Base-by-base conservation (phyloP, 2,888 invertebrate genomes). In the Achlya flavicornis region DNA sequence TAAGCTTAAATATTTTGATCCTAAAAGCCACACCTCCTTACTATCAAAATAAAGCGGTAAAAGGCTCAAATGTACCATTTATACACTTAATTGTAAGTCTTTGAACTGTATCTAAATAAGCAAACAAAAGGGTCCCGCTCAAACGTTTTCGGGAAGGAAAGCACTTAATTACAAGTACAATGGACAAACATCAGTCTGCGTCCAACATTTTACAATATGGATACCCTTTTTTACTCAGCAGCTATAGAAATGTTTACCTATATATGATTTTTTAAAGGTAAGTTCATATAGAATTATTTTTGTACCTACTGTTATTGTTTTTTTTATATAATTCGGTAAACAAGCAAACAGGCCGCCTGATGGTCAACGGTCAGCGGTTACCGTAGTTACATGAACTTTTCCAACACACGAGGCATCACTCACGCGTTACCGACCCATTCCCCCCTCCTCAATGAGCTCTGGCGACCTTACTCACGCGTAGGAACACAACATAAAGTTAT, bases 141-240 rank as follows among this genome's bases (percentile, higher is more conserved):
- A 58, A 67, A 63, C 66, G 67, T 65, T 69, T 66, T 53, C 62
- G 53, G 63, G 68, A 64, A 69, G 67, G 72, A 77, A 71, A 72
- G 71, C 77, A 73, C 80, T 81, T 81, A 80, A 81, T 83, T 80
- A 78, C 69, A 65, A 68, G 73, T 72, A 81, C 84, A 83, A 83
- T 79, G 72, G 72, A 61, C 73, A 68, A 67, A 77, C 73, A 78
- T 78, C 77, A 74, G 72, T 69, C 62, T 57, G 63, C 64, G 69
- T 74, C 72, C 68, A 70, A 16, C 60, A 67, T 69, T 71, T 78
- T 73, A 71, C 66, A 67, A 65, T 68, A 73, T 65, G 69, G 69
- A 65, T 71, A 46, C 46, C 72, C 67, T 57, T 70, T 70, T 65
- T 63, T 64, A 63, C 68, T 64, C 61, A 33, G 63, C 64, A 62